Percentiles rank a stretch among this genome's conserved stretches.
Conservation (phyloP, 2,113 vertebrate species). For the Daubentonia madagascariensis region DNA sequence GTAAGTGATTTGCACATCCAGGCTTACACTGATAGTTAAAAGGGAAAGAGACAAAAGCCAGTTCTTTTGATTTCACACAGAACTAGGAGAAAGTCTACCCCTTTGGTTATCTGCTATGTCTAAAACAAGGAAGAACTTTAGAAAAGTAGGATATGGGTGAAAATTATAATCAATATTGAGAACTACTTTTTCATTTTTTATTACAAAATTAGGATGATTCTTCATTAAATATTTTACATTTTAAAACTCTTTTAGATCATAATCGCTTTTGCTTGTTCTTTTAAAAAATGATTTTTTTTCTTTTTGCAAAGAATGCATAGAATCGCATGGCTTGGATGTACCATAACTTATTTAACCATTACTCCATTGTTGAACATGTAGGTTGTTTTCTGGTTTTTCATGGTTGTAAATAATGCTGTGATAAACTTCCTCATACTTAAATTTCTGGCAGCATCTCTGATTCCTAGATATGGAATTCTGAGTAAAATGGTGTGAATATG, state of each 20-base stretch:
- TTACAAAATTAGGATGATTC: background rate
- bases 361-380: background rate
- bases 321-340: background rate
- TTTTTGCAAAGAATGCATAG: background rate
- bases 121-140: background rate
- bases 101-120: background rate
- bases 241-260: background rate
- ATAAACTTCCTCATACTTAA: background rate
- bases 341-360: background rate
- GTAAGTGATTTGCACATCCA: background rate
- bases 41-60: background rate
- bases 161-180: background rate
- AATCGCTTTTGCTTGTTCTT: constrained; percentile 3
- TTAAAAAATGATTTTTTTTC: background rate
- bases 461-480: background rate
- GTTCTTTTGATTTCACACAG: background rate
- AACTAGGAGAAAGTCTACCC: background rate
- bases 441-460: background rate
- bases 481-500: background rate
- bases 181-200: background rate
- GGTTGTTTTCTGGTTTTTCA: background rate
- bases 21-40: background rate
- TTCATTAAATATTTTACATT: background rate
- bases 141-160: background rate
- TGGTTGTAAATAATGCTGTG: background rate